A percentile compares a stretch with the other conserved stretches of the same genome.
Conservation (phyloP, 2,888 invertebrate species). For the Dynastes hyllus region DNA sequence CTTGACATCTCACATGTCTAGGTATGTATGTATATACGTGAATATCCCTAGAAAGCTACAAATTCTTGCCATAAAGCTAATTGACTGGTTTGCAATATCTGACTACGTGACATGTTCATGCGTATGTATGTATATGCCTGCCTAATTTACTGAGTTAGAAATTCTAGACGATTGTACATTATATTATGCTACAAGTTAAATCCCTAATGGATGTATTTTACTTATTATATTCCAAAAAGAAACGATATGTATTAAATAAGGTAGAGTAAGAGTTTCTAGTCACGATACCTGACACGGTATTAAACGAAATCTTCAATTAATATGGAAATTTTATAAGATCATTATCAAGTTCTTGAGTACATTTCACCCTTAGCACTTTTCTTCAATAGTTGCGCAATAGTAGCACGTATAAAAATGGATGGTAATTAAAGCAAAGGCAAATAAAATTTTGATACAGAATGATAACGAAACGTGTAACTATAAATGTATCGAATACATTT, state of each 20-base stretch:
- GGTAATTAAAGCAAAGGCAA: slow-evolving; percentile 20
- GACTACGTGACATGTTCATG: slow-evolving; percentile 6
- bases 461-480: slow-evolving; percentile 7
- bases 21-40: not conserved
- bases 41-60: not conserved
- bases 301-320: slow-evolving; percentile 58
- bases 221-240: not conserved
- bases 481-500: not conserved
- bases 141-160: not conserved
- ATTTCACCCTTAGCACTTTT: slow-evolving; percentile 31
- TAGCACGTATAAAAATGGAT: not conserved
- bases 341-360: slow-evolving; percentile 54
- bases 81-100: not conserved
- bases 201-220: not conserved
- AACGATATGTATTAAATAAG: slow-evolving; percentile 52
- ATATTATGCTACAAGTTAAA: not conserved
- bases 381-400: not conserved
- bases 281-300: slow-evolving; percentile 57
- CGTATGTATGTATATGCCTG: not conserved
- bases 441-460: slow-evolving; percentile 18
- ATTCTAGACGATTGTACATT: not conserved
- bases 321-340: slow-evolving; percentile 59
- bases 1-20: slow-evolving; percentile 7
- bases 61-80: not conserved
- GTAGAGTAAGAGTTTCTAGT: slow-evolving; percentile 58